Conservation (phyloP, 2,888 invertebrate genomes). For the Drosophila phalerata region DNA sequence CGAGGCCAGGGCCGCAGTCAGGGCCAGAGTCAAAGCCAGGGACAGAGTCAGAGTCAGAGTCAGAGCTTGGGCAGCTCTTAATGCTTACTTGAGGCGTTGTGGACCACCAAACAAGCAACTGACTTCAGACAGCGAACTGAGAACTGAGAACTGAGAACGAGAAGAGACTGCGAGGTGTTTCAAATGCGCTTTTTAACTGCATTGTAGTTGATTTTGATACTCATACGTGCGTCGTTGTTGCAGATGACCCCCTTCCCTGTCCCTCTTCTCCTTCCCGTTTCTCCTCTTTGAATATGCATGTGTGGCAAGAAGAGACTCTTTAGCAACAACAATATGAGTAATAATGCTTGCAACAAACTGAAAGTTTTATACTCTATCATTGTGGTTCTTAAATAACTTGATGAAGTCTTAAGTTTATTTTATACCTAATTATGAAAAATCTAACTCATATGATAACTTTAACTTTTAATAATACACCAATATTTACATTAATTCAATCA, state of each 20-base stretch:
- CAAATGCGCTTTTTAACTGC: constrained; percentile 78
- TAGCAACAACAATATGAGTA: constrained; percentile 5
- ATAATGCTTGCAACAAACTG: constrained; percentile 4
- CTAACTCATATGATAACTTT: no score
- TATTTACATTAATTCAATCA: no score
- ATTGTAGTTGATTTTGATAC: constrained; percentile 78
- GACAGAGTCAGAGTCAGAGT: constrained; percentile 12
- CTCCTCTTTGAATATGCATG: constrained; percentile 21
- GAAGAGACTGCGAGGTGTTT: constrained; percentile 63
- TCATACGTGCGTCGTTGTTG: constrained; percentile 57
- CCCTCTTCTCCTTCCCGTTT: background rate
- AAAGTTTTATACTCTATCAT: constrained; percentile 22
- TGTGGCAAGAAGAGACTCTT: background rate
- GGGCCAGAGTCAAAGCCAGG: background rate
- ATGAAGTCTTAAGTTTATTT: background rate
- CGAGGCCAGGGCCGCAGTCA: constrained; percentile 16
- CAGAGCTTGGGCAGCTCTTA: constrained; percentile 51
- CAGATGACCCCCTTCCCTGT: background rate
- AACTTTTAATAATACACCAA: no score
- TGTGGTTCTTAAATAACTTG: background rate
- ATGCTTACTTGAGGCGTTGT: constrained; percentile 70
- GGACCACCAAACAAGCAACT: constrained; percentile 76
- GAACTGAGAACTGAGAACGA: constrained; percentile 26
- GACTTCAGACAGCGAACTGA: constrained; percentile 3
- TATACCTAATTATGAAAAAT: no score